These are phyloP conservation scores for Gadopsis marmoratus DNA, from an alignment of 2,797 vertebrate genomes.

Conservation along the genomic window DNA sequence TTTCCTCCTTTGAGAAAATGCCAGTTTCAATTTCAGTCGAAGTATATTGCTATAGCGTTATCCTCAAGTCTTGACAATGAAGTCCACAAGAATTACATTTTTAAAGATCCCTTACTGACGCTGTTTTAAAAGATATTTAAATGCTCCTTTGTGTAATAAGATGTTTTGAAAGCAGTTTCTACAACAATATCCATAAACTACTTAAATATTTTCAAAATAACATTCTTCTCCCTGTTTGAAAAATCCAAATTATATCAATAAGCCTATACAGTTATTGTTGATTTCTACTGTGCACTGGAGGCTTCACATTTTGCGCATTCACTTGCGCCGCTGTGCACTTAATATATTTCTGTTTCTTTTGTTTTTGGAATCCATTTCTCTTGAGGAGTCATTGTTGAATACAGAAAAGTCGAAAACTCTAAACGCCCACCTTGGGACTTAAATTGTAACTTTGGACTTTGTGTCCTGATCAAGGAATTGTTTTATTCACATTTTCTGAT, in stretches of 20 bases:
- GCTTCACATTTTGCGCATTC: too few relatives aligned
- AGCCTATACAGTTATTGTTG: not conserved
- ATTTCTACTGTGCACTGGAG: not conserved
- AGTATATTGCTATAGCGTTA: not conserved
- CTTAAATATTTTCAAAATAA: not conserved
- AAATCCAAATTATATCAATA: not conserved
- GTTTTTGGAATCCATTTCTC: not conserved
- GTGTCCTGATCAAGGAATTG: not conserved
- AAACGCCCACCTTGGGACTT: not conserved
- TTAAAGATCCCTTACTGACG: not conserved
- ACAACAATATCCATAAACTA: not conserved
- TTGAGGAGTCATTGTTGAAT: too few relatives aligned
- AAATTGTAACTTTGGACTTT: not conserved
- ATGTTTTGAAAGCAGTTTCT: not conserved
- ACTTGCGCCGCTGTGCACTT: too few relatives aligned
- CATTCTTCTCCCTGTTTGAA: not conserved
- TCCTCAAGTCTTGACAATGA: not conserved
- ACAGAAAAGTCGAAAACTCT: not conserved
- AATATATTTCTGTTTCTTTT: not conserved
- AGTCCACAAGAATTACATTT: not conserved
- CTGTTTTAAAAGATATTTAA: not conserved
- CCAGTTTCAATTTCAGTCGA: conserved; percentile 1
- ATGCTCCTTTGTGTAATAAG: not conserved
- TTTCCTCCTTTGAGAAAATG: conserved; percentile 1
- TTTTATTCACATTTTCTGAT: not conserved